Percentiles rank a stretch among this genome's conserved stretches.
Conservation (phyloP, 2,113 vertebrate species). For the Atrichornis clamosus region DNA sequence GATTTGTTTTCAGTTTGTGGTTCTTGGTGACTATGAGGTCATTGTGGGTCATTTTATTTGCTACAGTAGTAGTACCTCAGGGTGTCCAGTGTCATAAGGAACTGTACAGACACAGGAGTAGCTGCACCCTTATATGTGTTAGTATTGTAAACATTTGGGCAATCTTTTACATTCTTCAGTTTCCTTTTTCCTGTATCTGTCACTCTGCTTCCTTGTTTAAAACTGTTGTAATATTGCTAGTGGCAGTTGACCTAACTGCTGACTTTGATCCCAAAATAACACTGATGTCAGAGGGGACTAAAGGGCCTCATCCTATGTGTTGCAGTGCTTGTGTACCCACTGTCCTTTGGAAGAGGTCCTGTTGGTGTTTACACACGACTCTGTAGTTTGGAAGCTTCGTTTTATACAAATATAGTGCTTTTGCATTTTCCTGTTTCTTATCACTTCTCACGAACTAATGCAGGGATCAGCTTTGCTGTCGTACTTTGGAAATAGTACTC, state of each 20-base stretch:
- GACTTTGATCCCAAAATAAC: background rate
- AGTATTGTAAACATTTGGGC: background rate
- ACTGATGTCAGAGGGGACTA: background rate
- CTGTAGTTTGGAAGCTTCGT: background rate
- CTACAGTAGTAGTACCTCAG: background rate
- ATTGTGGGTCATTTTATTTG: background rate
- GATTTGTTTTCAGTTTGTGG: background rate
- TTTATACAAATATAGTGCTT: background rate
- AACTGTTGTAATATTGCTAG: background rate
- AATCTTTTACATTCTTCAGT: background rate
- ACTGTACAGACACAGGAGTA: background rate
- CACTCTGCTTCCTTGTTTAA: background rate
- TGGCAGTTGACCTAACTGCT: background rate
- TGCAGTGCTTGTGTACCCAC: background rate
- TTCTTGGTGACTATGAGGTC: fast-evolving
- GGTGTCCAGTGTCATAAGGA: background rate
- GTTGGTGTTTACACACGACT: background rate
- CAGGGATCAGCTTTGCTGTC: background rate
- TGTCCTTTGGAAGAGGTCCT: background rate
- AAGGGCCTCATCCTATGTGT: background rate
- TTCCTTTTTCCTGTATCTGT: conserved; percentile 23
- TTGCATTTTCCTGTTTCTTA: background rate
- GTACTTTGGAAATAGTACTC: background rate
- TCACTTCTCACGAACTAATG: background rate
- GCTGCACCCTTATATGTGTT: background rate